phyloP scores from a whole-genome alignment of 2,888 invertebrate species.

The Nasonovia ribisnigri region DNA sequence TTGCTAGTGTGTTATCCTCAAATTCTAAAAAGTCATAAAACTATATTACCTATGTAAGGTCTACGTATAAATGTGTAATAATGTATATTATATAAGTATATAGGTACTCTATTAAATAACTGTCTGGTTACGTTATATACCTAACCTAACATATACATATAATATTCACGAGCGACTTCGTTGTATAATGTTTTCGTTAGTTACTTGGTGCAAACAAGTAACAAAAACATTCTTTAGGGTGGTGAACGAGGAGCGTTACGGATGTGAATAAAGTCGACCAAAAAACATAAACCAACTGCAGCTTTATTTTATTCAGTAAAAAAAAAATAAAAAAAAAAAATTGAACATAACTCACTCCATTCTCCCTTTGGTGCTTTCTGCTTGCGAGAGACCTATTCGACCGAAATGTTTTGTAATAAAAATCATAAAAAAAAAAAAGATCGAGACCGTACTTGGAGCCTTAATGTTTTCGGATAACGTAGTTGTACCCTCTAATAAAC shows the following conservation, averaged over 20 bases:
- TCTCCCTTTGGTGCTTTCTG: background rate
- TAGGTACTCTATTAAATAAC: no score
- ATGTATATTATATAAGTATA: no score
- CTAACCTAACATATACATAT: background rate
- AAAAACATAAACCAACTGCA: background rate
- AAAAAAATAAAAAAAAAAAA: conserved; percentile 32
- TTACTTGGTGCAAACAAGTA: background rate
- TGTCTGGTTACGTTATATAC: no score
- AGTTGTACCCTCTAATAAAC: conserved; percentile 52
- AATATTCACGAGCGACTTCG: background rate
- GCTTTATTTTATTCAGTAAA: conserved; percentile 19
- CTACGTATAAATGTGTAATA: no score
- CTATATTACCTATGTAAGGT: background rate
- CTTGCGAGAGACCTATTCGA: background rate
- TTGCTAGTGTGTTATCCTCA: background rate
- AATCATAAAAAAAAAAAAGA: conserved; percentile 45
- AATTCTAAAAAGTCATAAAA: background rate
- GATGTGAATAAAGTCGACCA: background rate
- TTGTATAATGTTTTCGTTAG: background rate
- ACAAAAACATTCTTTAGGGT: background rate
- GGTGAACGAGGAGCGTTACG: background rate
- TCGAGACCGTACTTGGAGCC: conserved; percentile 43
- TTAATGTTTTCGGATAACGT: conserved; percentile 52
- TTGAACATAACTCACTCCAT: conserved; percentile 34
- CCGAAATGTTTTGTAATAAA: conserved; percentile 51